Conservation (phyloP, 1,140 invertebrate genomes). For the Hypothenemus hampei region DNA sequence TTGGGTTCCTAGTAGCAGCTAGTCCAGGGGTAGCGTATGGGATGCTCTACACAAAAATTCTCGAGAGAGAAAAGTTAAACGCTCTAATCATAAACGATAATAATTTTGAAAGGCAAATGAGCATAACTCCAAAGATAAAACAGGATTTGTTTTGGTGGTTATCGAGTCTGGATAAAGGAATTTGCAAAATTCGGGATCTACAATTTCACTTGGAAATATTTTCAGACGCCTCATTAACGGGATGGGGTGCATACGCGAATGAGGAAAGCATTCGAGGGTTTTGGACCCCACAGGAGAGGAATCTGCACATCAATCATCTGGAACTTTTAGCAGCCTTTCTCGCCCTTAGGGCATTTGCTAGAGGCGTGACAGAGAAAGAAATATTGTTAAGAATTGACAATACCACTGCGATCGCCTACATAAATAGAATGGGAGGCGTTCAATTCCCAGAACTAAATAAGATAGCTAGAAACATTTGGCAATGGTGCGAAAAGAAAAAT, state of each 20-base stretch:
- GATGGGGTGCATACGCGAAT: constrained; percentile 1
- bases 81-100: background rate
- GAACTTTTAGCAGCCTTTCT: constrained; percentile 8
- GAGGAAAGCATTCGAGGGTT: constrained; percentile 4
- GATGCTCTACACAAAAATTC: constrained; percentile 25
- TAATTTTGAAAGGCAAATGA: constrained; percentile 5
- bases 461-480: constrained; percentile 28
- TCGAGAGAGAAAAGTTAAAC: constrained; percentile 26
- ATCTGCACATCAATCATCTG: constrained; percentile 6
- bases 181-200: background rate
- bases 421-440: constrained; percentile 33
- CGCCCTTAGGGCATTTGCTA: constrained; percentile 1
- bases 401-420: constrained; percentile 32
- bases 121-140: background rate
- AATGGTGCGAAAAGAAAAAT: constrained; percentile 30
- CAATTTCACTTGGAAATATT: constrained; percentile 1
- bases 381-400: constrained; percentile 34
- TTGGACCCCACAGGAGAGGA: background rate
- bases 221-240: constrained; percentile 4
- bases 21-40: constrained; percentile 16
- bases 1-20: background rate
- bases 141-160: constrained; percentile 14
- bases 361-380: constrained; percentile 12
- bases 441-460: constrained; percentile 24
- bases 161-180: background rate